Conservation (phyloP, 2,797 vertebrate species). For the Monodelphis domestica region DNA sequence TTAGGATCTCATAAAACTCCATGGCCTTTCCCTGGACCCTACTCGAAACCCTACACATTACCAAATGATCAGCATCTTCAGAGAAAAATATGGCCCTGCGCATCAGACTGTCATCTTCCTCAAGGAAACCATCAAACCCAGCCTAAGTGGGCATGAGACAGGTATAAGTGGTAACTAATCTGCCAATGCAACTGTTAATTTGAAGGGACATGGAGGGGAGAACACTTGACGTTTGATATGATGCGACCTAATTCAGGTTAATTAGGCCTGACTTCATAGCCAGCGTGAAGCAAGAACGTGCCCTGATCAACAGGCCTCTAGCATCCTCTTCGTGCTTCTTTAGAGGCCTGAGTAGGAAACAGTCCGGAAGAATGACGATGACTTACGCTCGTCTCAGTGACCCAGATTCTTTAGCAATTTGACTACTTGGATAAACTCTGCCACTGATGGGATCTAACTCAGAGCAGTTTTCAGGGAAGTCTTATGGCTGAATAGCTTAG, state of each 20-base stretch:
- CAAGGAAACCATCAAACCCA: background rate
- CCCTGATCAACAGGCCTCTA: background rate
- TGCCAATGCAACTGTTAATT: background rate
- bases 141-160: background rate
- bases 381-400: background rate
- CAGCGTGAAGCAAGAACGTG: background rate
- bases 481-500: background rate
- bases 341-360: background rate
- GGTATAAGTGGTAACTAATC: constrained; percentile 5
- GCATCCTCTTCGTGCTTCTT: background rate
- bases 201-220: background rate
- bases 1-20: background rate
- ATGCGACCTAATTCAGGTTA: background rate
- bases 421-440: background rate
- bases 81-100: background rate
- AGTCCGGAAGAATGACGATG: background rate
- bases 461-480: background rate
- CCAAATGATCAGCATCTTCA: background rate
- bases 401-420: background rate
- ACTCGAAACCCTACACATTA: background rate
- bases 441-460: background rate
- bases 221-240: background rate
- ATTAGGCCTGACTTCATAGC: background rate
- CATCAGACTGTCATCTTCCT: background rate
- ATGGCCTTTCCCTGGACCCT: background rate